phyloP scores from a whole-genome alignment of 1,140 invertebrate genomes.

The Uloborus diversus region DNA sequence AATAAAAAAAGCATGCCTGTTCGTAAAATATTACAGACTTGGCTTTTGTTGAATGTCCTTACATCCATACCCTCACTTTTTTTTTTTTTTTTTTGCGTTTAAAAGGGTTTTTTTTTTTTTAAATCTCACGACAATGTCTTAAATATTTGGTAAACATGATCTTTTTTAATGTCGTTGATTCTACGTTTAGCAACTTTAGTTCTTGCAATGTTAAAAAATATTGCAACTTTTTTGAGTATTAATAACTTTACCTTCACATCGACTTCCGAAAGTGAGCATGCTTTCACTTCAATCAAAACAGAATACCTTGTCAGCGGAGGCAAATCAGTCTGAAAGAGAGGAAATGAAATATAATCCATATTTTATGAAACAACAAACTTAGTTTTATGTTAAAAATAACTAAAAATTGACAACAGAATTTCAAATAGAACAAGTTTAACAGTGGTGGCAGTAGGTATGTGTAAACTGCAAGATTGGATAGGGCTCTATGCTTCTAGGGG shows the following conservation, averaged over 20 bases:
- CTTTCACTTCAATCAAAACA: constrained; percentile 67
- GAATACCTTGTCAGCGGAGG: constrained; percentile 64
- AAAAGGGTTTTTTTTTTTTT: too few species aligned
- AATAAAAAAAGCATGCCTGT: too few species aligned
- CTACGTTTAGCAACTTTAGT: neutral
- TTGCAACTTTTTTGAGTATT: neutral
- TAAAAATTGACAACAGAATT: neutral
- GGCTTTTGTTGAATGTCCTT: too few species aligned
- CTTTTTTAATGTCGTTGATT: too few species aligned
- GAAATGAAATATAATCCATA: neutral
- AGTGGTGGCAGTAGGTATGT: neutral
- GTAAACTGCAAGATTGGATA: neutral
- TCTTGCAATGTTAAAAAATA: neutral
- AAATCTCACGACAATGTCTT: too few species aligned
- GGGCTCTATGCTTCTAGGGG: neutral
- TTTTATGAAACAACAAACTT: neutral
- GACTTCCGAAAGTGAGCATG: constrained; percentile 65
- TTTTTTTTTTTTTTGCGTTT: too few species aligned
- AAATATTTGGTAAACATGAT: too few species aligned
- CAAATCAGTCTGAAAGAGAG: constrained; percentile 62
- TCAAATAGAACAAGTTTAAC: too few species aligned
- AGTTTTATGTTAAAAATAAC: too few species aligned
- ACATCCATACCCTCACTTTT: too few species aligned
- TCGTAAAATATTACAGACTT: too few species aligned
- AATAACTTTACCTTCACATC: constrained; percentile 62